Evolutionary conservation across 2,113 vertebrate species (phyloP).

Genomic region (Leucoraja erinaceus): DNA sequence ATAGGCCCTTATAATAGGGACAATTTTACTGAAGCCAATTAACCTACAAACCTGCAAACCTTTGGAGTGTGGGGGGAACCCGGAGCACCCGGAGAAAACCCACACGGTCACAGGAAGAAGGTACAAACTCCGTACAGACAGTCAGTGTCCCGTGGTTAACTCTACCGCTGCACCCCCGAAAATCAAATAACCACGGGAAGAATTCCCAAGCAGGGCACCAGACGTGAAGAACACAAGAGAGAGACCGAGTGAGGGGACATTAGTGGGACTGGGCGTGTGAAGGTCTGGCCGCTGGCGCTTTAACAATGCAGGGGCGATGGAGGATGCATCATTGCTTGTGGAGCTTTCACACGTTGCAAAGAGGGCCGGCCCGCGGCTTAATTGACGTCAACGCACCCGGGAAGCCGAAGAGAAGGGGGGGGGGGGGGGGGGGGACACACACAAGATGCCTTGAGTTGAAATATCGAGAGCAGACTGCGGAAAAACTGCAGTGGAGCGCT

Average conservation of each 20-base stretch:
- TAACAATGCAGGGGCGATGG: not conserved
- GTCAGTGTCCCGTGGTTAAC: too few species aligned
- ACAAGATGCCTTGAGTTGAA: not conserved
- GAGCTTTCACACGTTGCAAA: not conserved
- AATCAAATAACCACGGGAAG: not conserved
- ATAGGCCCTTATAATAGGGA: too few species aligned
- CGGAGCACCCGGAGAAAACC: too few species aligned
- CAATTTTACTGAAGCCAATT: too few species aligned
- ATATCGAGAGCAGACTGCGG: not conserved
- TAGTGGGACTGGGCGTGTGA: too few species aligned
- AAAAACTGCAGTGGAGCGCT: not conserved
- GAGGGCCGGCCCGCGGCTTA: not conserved
- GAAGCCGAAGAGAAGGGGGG: not conserved
- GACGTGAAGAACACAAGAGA: too few species aligned
- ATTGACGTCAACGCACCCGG: not conserved
- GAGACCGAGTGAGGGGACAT: too few species aligned
- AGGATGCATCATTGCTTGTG: not conserved
- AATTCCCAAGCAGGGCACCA: not conserved
- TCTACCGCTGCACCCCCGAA: not conserved
- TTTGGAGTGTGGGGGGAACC: too few species aligned
- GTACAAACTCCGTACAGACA: too few species aligned
- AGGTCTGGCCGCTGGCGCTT: not conserved
- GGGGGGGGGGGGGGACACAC: not conserved
- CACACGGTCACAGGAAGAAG: too few species aligned
- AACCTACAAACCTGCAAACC: too few species aligned